Evolutionary conservation across 2,113 vertebrate genomes (phyloP).

Genomic region (Callorhinus ursinus): DNA sequence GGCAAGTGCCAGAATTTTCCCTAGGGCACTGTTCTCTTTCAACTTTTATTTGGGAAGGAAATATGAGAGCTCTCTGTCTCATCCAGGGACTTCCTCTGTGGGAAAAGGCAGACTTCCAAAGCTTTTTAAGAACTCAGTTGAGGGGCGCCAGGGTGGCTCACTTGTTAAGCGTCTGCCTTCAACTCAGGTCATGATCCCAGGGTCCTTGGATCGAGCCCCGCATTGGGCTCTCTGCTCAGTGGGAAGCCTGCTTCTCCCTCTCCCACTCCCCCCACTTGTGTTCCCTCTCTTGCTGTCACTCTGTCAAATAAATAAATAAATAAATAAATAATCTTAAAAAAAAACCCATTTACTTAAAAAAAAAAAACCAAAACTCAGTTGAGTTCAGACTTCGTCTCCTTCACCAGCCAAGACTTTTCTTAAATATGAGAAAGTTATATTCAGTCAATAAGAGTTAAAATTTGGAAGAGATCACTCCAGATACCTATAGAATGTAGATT

Average conservation of each 20-base stretch:
- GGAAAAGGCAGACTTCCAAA: background rate
- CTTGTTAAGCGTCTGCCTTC: no score
- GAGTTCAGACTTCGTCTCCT: background rate
- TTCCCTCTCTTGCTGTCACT: no score
- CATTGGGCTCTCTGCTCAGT: no score
- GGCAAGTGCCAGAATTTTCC: background rate
- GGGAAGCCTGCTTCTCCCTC: no score
- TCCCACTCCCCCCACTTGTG: no score
- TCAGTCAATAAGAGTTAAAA: background rate
- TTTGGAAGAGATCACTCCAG: background rate
- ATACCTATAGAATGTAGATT: background rate
- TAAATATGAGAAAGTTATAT: background rate
- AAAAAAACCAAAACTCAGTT: background rate
- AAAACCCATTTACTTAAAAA: no score
- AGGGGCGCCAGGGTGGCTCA: no score
- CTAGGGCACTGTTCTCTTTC: background rate
- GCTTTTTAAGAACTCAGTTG: background rate
- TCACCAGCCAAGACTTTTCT: background rate
- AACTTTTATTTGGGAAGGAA: constrained; percentile 12
- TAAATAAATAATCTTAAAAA: no score
- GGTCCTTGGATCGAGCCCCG: no score
- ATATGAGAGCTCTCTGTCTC: background rate
- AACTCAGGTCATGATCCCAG: no score
- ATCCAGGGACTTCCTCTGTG: background rate
- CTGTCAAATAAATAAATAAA: no score